Conservation (phyloP, 2,113 vertebrate species). For the Chascanopsetta lugubris region DNA sequence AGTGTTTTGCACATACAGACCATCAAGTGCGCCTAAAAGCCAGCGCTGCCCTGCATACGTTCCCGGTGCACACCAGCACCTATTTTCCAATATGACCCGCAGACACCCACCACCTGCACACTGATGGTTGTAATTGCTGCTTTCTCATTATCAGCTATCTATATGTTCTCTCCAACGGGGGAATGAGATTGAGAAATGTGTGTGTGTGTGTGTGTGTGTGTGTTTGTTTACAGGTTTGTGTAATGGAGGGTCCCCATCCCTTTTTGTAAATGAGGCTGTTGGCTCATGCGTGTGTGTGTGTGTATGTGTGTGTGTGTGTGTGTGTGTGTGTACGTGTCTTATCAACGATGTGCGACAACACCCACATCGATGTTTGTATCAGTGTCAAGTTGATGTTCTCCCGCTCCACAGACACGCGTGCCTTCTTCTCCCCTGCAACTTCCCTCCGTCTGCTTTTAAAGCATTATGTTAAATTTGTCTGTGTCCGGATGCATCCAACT, state of each 20-base stretch:
- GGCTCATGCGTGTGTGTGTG: constrained; percentile 46
- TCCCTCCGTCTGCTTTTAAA: constrained; percentile 32
- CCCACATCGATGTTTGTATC: constrained; percentile 42
- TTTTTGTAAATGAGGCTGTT: constrained; percentile 56
- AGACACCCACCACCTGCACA: constrained; percentile 50
- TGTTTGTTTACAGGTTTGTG: constrained; percentile 59
- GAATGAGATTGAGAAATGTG: constrained; percentile 53
- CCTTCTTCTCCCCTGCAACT: constrained; percentile 25
- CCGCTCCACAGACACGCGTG: constrained; percentile 18
- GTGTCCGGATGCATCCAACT: constrained; percentile 32
- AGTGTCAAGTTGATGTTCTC: constrained; percentile 45
- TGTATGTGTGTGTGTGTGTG: neutral
- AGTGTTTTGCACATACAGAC: constrained; percentile 10
- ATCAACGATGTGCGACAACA: constrained; percentile 44
- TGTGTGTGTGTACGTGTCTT: constrained; percentile 23
- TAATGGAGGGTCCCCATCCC: constrained; percentile 56
- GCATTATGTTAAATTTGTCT: constrained; percentile 36
- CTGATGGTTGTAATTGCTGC: constrained; percentile 52
- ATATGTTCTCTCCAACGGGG: constrained; percentile 32
- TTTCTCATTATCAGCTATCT: constrained; percentile 57
- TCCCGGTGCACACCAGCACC: constrained; percentile 1
- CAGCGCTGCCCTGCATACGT: constrained; percentile 20
- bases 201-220: constrained; percentile 22
- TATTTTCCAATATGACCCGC: constrained; percentile 49
- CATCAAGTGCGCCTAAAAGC: constrained; percentile 42